Evolutionary conservation across 1,140 invertebrate genomes (phyloP), one percentile per base, ranked within the genome.

Genomic region (Drosophila simulans): DNA sequence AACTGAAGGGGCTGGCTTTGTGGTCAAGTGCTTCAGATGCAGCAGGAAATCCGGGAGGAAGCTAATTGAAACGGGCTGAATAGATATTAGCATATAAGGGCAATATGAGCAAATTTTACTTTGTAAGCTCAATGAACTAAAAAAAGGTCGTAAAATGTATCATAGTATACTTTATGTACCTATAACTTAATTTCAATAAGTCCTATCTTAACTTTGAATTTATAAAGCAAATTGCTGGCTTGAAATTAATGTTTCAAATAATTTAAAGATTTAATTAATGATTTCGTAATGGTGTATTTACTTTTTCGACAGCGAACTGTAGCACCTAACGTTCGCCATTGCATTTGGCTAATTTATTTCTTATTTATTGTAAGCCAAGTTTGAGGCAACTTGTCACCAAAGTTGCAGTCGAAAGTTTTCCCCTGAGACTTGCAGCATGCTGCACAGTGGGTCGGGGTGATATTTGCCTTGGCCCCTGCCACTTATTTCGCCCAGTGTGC

Each of bases 281-380:
- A 12, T 25, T 22, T 46, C 20, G 4, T 13, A 15, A 31, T 52
- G 8, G 7, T 5, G 0, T 20, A n/a, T 5, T 37, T n/a, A 15
- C 20, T 39, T 39, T 37, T 54, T 12, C 13, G 11, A 25, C 15
- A 20, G 5, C 10, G 8, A 7, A 15, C 20, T 40, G 35, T 15
- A 15, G 8, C 25, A 3, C 20, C 7, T 0, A 27, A 5, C n/a
- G 10, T 5, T 25, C 17, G 20, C 5, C 46, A 34, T 59, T 39
- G 42, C 54, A 59, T 66, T 46, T 54, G 37, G n/a, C 43, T 55
- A 58, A 77, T 73, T 79, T 60, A 59, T 72, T 60, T 40, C 27
- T 51, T 64, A 48, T 60, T 65, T 62, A 68, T 80, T 69, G 53
- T 49, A 54, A 51, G 60, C 45, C 52, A 75, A 70, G 45, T 49